Conservation (phyloP, 2,888 invertebrate species). For the Synanthedon myopaeformis region DNA sequence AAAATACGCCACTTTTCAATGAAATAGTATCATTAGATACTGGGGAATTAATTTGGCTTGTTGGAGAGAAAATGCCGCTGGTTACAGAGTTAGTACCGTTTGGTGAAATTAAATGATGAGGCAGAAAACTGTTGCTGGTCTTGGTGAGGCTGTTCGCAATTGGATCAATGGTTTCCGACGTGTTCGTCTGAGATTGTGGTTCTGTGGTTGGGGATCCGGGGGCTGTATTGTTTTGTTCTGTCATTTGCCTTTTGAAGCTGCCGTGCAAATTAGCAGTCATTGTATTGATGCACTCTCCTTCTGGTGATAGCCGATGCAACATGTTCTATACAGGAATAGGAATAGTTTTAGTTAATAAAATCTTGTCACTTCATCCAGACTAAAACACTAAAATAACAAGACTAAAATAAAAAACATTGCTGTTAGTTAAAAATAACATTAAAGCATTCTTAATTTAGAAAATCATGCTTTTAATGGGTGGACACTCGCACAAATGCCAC, state of each 20-base stretch:
- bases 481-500: constrained; percentile 5
- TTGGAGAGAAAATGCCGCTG: constrained; percentile 66
- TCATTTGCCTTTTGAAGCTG: constrained; percentile 72
- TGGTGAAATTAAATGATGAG: constrained; percentile 59
- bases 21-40: constrained; percentile 66
- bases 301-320: constrained; percentile 78
- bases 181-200: constrained; percentile 50
- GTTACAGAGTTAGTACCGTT: constrained; percentile 65
- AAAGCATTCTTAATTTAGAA: constrained; percentile 2
- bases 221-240: constrained; percentile 51
- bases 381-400: constrained; percentile 1
- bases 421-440: constrained; percentile 2
- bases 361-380: constrained; percentile 4
- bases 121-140: constrained; percentile 46
- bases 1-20: constrained; percentile 64
- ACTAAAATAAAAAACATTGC: background rate
- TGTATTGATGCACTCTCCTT: constrained; percentile 73
- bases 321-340: constrained; percentile 71
- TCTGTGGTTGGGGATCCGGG: constrained; percentile 49
- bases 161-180: constrained; percentile 49
- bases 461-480: constrained; percentile 1
- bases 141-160: constrained; percentile 52
- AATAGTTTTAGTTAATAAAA: constrained; percentile 33
- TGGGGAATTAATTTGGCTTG: constrained; percentile 66
- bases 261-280: constrained; percentile 76